Evolutionary conservation across 2,797 vertebrate genomes (phyloP).

Genomic region (Enoplosus armatus): DNA sequence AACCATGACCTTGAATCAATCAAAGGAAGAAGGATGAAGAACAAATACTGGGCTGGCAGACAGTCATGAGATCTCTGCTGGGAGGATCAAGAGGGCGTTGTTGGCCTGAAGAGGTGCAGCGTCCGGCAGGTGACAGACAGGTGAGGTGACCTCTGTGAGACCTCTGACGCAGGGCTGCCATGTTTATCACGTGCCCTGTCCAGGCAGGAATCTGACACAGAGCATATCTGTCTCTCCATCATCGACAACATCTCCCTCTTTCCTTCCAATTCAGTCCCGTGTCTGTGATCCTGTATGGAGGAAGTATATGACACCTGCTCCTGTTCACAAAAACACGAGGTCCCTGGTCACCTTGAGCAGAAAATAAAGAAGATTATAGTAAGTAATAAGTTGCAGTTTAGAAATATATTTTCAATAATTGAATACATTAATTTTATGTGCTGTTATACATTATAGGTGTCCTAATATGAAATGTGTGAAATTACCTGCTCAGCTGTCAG

Average conservation of each 20-base stretch:
- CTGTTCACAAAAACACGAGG: slow-evolving; percentile 48
- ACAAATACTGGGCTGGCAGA: slow-evolving; percentile 42
- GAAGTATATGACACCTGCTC: slow-evolving; percentile 43
- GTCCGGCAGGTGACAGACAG: slow-evolving; percentile 61
- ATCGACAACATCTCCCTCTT: slow-evolving; percentile 22
- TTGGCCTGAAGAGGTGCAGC: slow-evolving; percentile 50
- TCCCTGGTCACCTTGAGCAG: slow-evolving; percentile 53
- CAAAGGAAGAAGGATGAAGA: slow-evolving; percentile 13
- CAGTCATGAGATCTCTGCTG: slow-evolving; percentile 47
- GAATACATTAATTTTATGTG: neutral
- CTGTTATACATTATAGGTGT: neutral
- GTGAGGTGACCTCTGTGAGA: slow-evolving; percentile 56
- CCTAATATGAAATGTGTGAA: neutral
- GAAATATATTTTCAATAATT: neutral
- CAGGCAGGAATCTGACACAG: slow-evolving; percentile 37
- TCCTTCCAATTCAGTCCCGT: slow-evolving; percentile 20
- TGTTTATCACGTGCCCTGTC: slow-evolving; percentile 34
- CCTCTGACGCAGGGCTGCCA: slow-evolving; percentile 37
- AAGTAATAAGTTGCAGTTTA: neutral
- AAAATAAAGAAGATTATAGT: slow-evolving; percentile 1
- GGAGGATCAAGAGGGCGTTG: slow-evolving; percentile 48
- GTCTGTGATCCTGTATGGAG: slow-evolving; percentile 26
- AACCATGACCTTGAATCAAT: slow-evolving; percentile 55
- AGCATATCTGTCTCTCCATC: slow-evolving; percentile 33
- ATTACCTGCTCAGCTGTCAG: slow-evolving; percentile 80